phyloP scores from a whole-genome alignment of 1,140 invertebrate genomes.

The Panulirus ornatus region DNA sequence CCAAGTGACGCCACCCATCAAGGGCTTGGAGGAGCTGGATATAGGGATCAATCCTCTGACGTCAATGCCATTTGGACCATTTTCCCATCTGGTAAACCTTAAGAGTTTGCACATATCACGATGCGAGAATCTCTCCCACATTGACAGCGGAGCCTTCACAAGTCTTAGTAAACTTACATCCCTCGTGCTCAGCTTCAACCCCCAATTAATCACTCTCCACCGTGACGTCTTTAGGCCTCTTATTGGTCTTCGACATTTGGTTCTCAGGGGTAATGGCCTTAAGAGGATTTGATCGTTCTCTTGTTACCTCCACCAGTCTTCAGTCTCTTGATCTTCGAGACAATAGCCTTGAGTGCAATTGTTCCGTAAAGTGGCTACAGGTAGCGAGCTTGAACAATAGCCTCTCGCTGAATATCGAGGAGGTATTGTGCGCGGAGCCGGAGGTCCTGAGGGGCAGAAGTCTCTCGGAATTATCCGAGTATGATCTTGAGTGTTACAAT shows the following conservation, averaged over 20 bases:
- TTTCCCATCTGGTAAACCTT: constrained; percentile 59
- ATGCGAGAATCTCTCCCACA: constrained; percentile 64
- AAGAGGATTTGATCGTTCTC: constrained; percentile 65
- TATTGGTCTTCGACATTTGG: constrained; percentile 57
- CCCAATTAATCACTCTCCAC: constrained; percentile 62
- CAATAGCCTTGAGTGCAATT: constrained; percentile 73
- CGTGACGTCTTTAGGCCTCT: constrained; percentile 68
- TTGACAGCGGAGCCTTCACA: constrained; percentile 69
- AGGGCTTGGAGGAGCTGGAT: constrained; percentile 66
- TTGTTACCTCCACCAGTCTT: constrained; percentile 62
- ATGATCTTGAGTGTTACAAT: constrained; percentile 74
- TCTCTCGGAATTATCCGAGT: constrained; percentile 68
- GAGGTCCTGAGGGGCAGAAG: constrained; percentile 68
- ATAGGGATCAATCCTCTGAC: constrained; percentile 70
- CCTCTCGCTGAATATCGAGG: constrained; percentile 73
- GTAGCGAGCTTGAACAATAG: constrained; percentile 67
- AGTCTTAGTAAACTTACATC: constrained; percentile 61
- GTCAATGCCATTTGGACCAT: constrained; percentile 51
- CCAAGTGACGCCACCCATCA: constrained; percentile 44
- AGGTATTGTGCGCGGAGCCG: constrained; percentile 67
- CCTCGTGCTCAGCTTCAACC: constrained; percentile 72
- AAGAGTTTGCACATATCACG: constrained; percentile 73
- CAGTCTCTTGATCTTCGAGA: constrained; percentile 72
- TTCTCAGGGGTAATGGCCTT: constrained; percentile 71
- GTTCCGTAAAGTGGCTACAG: constrained; percentile 72